Evolutionary conservation across 2,888 invertebrate species (phyloP), one percentile per base, ranked within the genome.

Genomic region (Oscheius myriophilus): DNA sequence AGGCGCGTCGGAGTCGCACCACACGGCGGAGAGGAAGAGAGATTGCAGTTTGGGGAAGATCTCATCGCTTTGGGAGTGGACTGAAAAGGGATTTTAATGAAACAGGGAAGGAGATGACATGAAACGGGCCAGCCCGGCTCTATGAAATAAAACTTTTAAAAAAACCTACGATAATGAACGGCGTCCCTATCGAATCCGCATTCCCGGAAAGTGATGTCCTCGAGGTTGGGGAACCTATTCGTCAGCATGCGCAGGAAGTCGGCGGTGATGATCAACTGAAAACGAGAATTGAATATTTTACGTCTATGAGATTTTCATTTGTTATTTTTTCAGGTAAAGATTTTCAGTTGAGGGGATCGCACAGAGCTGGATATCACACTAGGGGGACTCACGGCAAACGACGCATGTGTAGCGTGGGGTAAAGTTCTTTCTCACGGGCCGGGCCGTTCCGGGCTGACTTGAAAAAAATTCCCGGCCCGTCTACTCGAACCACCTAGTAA

Each of bases 131-230:
- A 11, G 46, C 46, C 14, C 46, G 18, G 18, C 46, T n/a, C n/a
- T n/a, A n/a, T n/a, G n/a, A 33, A 33, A 33, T 6, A 49, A 11
- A 49, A 18, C 49, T 18, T 2, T 49, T 16, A 49, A 43, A 49
- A 26, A 16, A 46, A 26, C 39, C 49, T 61, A 61, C 61, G n/a
- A 6, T 25, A 49, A 18, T 61, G 14, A n/a, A 39, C 61, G n/a
- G 61, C 45, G 26, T 61, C 61, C n/a, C 21, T 46, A 21, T 61
- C 61, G 46, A 61, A 61, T 9, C 49, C 61, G 39, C 61, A 61
- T 11, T 61, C 33, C 49, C 21, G 23, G 33, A 61, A 49, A 14
- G 6, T n/a, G 9, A 61, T 25, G 2, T 21, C 26, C 25, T 61
- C 61, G 18, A 61, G 49, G 26, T 49, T 18, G 18, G n/a, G 61